phyloP scores from a whole-genome alignment of 2,113 vertebrate genomes.

The Crotophaga sulcirostris region DNA sequence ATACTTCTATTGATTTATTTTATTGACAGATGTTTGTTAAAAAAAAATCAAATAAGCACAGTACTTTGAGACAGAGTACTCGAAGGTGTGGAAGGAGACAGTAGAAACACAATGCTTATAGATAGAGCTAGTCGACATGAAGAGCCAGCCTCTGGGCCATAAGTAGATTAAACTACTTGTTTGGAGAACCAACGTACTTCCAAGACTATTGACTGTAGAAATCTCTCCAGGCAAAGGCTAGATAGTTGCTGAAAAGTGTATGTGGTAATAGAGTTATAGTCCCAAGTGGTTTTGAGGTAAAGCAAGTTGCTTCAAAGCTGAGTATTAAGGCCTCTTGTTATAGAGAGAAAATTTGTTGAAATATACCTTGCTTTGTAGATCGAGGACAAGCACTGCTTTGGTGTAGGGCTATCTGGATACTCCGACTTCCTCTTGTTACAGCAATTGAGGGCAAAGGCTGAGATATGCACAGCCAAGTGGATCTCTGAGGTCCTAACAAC shows the following conservation, averaged over 20 bases:
- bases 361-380: neutral
- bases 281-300: accelerated
- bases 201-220: neutral
- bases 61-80: neutral
- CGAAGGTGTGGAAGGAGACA: neutral
- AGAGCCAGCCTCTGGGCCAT: neutral
- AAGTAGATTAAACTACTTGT: neutral
- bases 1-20: neutral
- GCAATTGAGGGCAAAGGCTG: neutral
- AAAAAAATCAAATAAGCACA: neutral
- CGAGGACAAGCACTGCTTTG: neutral
- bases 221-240: neutral
- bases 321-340: neutral
- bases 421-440: neutral
- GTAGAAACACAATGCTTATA: neutral
- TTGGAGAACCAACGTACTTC: neutral
- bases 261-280: neutral
- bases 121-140: neutral
- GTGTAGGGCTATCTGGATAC: neutral
- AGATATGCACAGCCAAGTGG: neutral
- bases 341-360: neutral
- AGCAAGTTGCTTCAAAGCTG: neutral
- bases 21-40: neutral
- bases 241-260: neutral
- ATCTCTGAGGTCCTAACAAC: neutral